Base-by-base conservation (phyloP, 2,113 vertebrate genomes). In the Okapia johnstoni region DNA sequence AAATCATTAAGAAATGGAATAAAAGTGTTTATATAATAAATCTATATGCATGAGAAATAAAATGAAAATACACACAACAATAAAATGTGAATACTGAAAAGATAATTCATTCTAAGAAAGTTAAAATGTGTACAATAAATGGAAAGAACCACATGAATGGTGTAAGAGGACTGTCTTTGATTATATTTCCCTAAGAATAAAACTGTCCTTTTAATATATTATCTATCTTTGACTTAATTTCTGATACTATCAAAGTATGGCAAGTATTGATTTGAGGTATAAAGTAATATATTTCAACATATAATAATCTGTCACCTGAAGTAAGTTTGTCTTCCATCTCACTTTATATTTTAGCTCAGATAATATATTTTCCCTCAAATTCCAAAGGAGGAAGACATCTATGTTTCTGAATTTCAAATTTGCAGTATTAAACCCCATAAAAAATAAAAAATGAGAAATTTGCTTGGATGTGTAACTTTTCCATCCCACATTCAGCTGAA, bases 361-460 rank as follows among this genome's bases (percentile, higher is more conserved):
- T 89, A 93, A 66, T 0, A 91, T 9, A 2, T 88, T 85, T 97
- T 87, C 33, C 14, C 48, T 88, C 26, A 84, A 79, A 92, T 19
- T 73, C 26, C 33, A 86, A 83, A 90, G 14, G 3, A 21, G 2
- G 40, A 33, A 50, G 26, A 73, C 25, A 10, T 88, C 30, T 33
- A 60, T 88, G 14, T 90, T 95, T 94, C 30, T 90, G 40, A 97
- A 83, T 96, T 96, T 97, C 43, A 94, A 33, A 86, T 94, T 36
- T 96, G 3, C 3, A 40, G 5, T 63, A 94, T 92, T 83, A 95
- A 94, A 43, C 12, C 28, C 61, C 60, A 61, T 19, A 55, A 33
- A 96, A 90, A 63, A 91, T 95, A 33, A 88, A 90, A 97, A 96
- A 48, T 93, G 66, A 88, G 84, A 93, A 88, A 58, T 88, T 66